phyloP scores from a whole-genome alignment of 2,888 invertebrate genomes.

The Seladonia tumulorum region DNA sequence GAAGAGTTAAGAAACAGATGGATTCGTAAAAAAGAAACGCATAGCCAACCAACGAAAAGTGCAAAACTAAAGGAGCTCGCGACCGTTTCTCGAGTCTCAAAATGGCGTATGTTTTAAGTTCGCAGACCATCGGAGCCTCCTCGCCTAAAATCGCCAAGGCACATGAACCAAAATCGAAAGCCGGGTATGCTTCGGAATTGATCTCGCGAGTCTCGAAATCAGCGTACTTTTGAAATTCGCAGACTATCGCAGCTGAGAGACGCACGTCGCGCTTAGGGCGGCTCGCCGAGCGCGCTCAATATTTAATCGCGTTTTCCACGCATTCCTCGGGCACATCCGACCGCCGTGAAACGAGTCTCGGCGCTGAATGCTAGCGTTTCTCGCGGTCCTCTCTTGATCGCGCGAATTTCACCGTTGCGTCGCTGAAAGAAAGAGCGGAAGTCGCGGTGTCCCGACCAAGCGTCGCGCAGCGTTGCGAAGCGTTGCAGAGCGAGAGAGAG shows the following conservation, averaged over 20 bases:
- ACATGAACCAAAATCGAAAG: too few relatives aligned
- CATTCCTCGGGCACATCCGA: not conserved
- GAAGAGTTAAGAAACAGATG: too few relatives aligned
- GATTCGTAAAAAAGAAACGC: too few relatives aligned
- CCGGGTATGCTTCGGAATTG: too few relatives aligned
- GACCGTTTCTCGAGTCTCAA: not conserved
- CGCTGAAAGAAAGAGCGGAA: conserved; percentile 54
- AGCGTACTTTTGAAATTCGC: not conserved
- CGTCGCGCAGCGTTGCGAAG: conserved; percentile 22
- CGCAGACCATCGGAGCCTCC: too few relatives aligned
- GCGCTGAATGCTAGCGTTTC: not conserved
- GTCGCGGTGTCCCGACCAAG: conserved; percentile 24
- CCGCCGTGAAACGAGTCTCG: not conserved
- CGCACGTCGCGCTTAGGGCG: not conserved
- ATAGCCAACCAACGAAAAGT: too few relatives aligned
- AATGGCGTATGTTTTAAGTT: not conserved
- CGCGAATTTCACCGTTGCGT: conserved; percentile 36
- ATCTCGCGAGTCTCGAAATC: not conserved
- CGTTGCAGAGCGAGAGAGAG: not conserved
- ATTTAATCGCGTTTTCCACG: conserved; percentile 11
- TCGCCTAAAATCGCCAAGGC: too few relatives aligned
- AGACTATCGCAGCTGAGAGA: not conserved
- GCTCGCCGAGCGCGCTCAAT: not conserved
- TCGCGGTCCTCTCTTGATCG: not conserved
- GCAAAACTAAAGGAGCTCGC: too few relatives aligned